A percentile compares a stretch with the other conserved stretches of the same genome.
Evolutionary conservation across 2,888 invertebrate species (phyloP).

Genomic region (Scrobipalpa atriplicella): DNA sequence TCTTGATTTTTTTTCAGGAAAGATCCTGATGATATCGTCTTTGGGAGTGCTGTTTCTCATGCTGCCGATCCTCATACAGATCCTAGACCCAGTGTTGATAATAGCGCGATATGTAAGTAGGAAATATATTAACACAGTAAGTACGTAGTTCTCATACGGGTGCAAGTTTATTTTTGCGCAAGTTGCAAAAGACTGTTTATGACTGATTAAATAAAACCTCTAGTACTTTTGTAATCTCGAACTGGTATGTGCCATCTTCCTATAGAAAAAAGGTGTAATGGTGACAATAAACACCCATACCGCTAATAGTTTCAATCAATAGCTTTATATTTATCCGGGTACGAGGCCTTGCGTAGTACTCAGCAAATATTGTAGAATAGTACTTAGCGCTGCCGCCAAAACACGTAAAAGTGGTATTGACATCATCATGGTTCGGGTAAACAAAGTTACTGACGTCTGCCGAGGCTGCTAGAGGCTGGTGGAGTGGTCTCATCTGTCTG

Average conservation of each 20-base stretch:
- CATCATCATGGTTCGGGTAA: not conserved
- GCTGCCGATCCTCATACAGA: conserved; percentile 36
- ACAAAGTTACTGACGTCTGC: not conserved
- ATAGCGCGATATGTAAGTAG: conserved; percentile 46
- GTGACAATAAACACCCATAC: not conserved
- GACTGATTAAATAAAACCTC: not conserved
- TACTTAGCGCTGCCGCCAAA: not conserved
- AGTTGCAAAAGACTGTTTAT: too few relatives aligned
- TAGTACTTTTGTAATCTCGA: not conserved
- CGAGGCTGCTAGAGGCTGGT: not conserved
- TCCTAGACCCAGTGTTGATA: conserved; percentile 40
- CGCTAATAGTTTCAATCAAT: conserved; percentile 24
- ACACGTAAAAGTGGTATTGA: conserved; percentile 1
- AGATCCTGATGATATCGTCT: conserved; percentile 30
- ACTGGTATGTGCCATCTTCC: not conserved
- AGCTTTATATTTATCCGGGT: conserved; percentile 9
- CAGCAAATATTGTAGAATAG: conserved; percentile 8
- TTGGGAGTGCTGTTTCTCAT: conserved; percentile 38
- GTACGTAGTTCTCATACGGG: not conserved
- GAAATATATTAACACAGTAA: too few relatives aligned
- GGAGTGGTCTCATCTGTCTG: not conserved
- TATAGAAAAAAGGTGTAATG: not conserved
- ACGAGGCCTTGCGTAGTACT: not conserved
- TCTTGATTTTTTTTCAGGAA: conserved; percentile 37
- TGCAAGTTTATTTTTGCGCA: not conserved